These are phyloP conservation scores for Pempheris klunzingeri DNA, from an alignment of 2,797 vertebrate genomes.

Conservation along the genomic window DNA sequence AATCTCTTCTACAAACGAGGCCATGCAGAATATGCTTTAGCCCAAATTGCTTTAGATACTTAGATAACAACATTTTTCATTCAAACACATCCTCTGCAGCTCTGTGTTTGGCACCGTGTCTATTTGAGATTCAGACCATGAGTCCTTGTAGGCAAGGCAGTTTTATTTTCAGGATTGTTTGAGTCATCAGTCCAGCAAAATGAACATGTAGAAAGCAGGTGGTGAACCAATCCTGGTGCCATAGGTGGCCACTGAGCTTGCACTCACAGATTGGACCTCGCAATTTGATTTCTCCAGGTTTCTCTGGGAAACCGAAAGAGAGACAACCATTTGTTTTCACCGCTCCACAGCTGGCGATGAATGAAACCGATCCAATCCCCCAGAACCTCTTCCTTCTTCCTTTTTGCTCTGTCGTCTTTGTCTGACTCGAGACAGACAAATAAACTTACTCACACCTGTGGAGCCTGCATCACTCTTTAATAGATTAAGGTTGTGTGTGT, in stretches of 20 bases:
- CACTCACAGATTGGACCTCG: conserved; percentile 34
- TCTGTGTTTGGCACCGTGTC: neutral
- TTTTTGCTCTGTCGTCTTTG: conserved; percentile 15
- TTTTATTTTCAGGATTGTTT: conserved; percentile 7
- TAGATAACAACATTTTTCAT: neutral
- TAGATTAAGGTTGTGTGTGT: conserved; percentile 13
- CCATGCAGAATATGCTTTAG: neutral
- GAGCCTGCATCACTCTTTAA: conserved; percentile 31
- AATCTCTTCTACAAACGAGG: neutral
- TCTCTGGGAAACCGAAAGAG: conserved; percentile 23
- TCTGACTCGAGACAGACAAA: conserved; percentile 41
- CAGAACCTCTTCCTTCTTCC: conserved; percentile 6
- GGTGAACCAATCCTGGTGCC: conserved; percentile 6
- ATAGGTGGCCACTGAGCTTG: conserved; percentile 38
- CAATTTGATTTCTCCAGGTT: conserved; percentile 42
- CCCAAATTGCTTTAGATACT: neutral
- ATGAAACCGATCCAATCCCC: conserved; percentile 48
- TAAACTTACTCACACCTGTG: conserved; percentile 24
- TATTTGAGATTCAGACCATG: neutral
- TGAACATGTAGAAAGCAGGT: conserved; percentile 16
- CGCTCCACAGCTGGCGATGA: conserved; percentile 43
- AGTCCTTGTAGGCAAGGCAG: neutral
- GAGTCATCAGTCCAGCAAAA: conserved; percentile 30
- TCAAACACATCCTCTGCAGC: neutral
- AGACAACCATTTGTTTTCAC: conserved; percentile 46